Percentiles rank a stretch among this genome's conserved stretches.
These are phyloP conservation scores for Rhyacophila evoluta DNA, from an alignment of 2,888 invertebrate species.

Conservation along the genomic window DNA sequence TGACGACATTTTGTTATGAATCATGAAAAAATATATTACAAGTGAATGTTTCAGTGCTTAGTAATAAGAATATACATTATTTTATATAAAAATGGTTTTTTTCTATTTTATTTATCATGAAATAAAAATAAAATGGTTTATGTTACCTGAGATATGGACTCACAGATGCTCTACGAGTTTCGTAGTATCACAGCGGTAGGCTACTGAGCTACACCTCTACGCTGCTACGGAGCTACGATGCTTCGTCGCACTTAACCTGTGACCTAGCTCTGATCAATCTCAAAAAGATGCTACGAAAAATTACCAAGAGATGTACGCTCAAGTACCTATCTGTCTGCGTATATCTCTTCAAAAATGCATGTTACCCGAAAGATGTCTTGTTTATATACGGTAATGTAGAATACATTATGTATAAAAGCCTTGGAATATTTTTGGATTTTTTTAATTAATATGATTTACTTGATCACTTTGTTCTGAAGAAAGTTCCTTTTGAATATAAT, in stretches of 20 bases:
- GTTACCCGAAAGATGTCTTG: neutral
- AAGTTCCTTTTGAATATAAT: too few relatives aligned
- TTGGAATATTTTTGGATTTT: too few relatives aligned
- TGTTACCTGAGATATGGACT: neutral
- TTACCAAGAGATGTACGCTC: neutral
- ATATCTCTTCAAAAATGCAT: neutral
- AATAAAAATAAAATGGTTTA: neutral
- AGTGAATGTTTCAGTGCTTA: too few relatives aligned
- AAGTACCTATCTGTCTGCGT: neutral
- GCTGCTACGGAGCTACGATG: neutral
- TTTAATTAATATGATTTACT: too few relatives aligned
- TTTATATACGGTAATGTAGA: too few relatives aligned
- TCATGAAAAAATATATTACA: too few relatives aligned
- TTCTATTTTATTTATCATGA: too few relatives aligned
- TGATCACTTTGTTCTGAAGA: too few relatives aligned
- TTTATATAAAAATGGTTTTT: too few relatives aligned
- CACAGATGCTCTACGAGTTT: constrained; percentile 3
- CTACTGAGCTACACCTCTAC: neutral
- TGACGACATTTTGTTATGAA: too few relatives aligned
- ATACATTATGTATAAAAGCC: too few relatives aligned
- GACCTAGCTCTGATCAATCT: constrained; percentile 17
- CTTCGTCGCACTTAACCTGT: constrained; percentile 16
- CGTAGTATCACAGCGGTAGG: constrained; percentile 19
- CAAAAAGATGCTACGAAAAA: constrained; percentile 4
- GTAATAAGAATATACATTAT: too few relatives aligned